phyloP scores from a whole-genome alignment of 2,113 vertebrate genomes.

The Amazona vittata region DNA sequence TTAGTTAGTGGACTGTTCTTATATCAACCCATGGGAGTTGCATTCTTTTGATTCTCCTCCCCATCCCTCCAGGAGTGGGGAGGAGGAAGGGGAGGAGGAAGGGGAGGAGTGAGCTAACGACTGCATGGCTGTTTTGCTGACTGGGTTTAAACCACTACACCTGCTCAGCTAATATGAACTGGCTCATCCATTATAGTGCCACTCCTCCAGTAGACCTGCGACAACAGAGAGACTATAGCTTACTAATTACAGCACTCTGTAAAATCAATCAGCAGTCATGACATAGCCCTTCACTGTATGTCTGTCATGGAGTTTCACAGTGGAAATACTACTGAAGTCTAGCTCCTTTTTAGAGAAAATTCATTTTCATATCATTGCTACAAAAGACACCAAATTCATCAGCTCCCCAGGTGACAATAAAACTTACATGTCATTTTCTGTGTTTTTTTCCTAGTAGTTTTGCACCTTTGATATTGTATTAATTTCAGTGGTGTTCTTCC shows the following conservation, averaged over 20 bases:
- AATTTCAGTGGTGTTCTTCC: neutral
- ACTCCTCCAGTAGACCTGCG: neutral
- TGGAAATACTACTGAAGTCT: neutral
- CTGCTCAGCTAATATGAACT: neutral
- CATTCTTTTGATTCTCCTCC: no score
- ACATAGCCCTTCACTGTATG: neutral
- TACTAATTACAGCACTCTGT: neutral
- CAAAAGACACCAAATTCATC: neutral
- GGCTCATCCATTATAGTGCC: neutral
- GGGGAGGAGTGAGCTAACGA: no score
- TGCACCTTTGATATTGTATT: neutral
- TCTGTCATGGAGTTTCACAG: neutral
- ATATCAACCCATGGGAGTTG: no score
- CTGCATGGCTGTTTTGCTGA: no score
- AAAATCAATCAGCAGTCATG: neutral
- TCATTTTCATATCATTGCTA: neutral
- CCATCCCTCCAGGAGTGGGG: no score
- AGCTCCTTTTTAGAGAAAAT: neutral
- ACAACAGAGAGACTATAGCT: neutral
- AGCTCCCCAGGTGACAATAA: neutral
- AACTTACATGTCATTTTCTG: neutral
- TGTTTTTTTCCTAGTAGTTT: neutral
- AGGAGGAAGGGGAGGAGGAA: no score
- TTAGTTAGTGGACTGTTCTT: no score
- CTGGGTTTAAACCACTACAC: neutral